Percentiles rank a stretch among this genome's conserved stretches.
These are phyloP conservation scores for Mixornis gularis DNA, from an alignment of 2,113 vertebrate genomes.

Conservation along the genomic window DNA sequence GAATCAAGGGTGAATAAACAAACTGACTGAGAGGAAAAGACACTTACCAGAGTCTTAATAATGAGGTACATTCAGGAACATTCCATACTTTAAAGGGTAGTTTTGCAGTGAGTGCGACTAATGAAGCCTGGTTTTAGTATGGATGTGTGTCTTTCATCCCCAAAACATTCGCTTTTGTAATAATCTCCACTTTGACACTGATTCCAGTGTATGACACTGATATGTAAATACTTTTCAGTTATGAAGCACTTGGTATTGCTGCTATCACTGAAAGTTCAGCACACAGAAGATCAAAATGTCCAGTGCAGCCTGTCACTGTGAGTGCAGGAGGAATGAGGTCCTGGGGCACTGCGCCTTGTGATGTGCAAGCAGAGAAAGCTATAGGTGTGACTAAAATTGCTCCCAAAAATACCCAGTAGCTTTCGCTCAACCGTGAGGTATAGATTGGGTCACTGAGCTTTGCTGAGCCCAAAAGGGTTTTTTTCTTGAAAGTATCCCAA, in stretches of 20 bases:
- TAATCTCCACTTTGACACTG: background rate
- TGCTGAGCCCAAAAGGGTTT: background rate
- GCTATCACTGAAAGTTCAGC: background rate
- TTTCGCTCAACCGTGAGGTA: background rate
- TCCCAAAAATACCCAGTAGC: background rate
- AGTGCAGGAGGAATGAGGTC: background rate
- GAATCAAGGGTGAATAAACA: constrained; percentile 58
- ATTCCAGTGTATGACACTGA: background rate
- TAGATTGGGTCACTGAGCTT: background rate
- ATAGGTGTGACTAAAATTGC: background rate
- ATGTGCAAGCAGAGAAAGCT: background rate
- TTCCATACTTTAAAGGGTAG: constrained; percentile 17
- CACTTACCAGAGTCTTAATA: constrained; percentile 56
- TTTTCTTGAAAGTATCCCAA: background rate
- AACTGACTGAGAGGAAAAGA: constrained; percentile 47
- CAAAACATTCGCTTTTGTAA: background rate
- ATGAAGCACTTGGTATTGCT: background rate
- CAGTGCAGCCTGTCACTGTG: accelerated
- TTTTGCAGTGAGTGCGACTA: background rate
- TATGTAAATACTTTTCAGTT: background rate
- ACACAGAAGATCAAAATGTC: background rate
- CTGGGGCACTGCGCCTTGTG: background rate
- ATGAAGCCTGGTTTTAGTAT: background rate
- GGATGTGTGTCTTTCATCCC: background rate
- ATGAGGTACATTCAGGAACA: constrained; percentile 6